These are phyloP conservation scores for Zhuqinia jingwanae DNA, from an alignment of 2,888 invertebrate genomes.

Conservation along the genomic window DNA sequence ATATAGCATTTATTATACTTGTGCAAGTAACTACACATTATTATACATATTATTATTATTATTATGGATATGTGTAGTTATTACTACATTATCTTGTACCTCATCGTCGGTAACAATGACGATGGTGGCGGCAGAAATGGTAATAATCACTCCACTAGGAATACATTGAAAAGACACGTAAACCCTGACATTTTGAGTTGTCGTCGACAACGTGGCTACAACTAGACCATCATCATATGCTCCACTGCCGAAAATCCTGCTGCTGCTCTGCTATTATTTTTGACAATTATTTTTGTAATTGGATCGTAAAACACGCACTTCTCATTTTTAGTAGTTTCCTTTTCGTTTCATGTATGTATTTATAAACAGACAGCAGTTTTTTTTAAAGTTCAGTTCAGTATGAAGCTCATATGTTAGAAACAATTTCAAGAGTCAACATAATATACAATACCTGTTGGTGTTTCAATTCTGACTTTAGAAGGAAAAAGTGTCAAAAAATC, in stretches of 20 bases:
- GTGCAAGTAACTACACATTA: too few relatives aligned
- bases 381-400: too few relatives aligned
- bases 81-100: neutral
- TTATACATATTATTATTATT: too few relatives aligned
- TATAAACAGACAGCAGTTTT: too few relatives aligned
- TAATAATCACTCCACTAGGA: neutral
- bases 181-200: neutral
- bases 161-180: neutral
- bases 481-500: too few relatives aligned
- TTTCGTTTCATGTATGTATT: neutral
- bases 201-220: conserved; percentile 21
- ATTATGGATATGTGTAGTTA: too few relatives aligned
- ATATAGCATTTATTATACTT: too few relatives aligned
- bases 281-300: conserved; percentile 43
- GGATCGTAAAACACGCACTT: conserved; percentile 41
- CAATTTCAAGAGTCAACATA: too few relatives aligned
- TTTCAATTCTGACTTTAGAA: too few relatives aligned
- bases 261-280: conserved; percentile 40
- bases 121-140: neutral
- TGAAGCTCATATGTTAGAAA: too few relatives aligned
- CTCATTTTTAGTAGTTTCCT: neutral
- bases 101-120: neutral
- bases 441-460: too few relatives aligned
- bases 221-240: neutral
- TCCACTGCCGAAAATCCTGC: conserved; percentile 52